Base-by-base conservation (phyloP, 2,888 invertebrate genomes). In the Cryptocephalus moraei region DNA sequence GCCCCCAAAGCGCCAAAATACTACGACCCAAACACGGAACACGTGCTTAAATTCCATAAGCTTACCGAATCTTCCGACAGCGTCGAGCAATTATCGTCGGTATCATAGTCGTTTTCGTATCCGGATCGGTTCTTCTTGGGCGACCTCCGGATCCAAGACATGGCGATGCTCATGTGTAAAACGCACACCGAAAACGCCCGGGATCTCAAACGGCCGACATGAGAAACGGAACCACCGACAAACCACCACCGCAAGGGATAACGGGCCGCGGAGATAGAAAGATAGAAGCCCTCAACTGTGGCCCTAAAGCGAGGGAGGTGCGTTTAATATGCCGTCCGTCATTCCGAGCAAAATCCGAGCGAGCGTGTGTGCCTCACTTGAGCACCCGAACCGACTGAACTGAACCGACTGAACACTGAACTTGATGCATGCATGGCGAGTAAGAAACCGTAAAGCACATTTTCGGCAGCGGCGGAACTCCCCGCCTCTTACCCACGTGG, bases 11-110 rank as follows among this genome's bases (percentile, higher is more conserved):
- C n/a, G n/a, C n/a, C n/a, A n/a, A n/a, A n/a, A n/a, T n/a, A n/a
- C n/a, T n/a, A n/a, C n/a, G n/a, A n/a, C n/a, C n/a, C n/a, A n/a
- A 22, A 22, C 22, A 4, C 6, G 22, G 6, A 22, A 22, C n/a
- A n/a, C 22, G 3, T 22, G 22, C 22, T 22, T 22, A 22, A 22
- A 22, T 6, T 6, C 22, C 22, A 22, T 22, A 22, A 22, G 51
- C 61, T 49, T 62, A 67, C 67, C 64, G 66, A 65, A 61, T 67
- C 67, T 52, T 66, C 64, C 3, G 66, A 66, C 55, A 61, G 62
- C 41, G 55, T 61, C 10, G 64, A 64, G 32, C 57, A 51, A 43
- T 48, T 56, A 50, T 65, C 65, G 40, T 62, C 64, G 38, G 54
- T 55, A 48, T 62, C 51, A 36, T 53, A 39, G 32, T 47, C 60